Evolutionary conservation across 2,888 invertebrate species (phyloP).

Genomic region (Ectemnius continuus): DNA sequence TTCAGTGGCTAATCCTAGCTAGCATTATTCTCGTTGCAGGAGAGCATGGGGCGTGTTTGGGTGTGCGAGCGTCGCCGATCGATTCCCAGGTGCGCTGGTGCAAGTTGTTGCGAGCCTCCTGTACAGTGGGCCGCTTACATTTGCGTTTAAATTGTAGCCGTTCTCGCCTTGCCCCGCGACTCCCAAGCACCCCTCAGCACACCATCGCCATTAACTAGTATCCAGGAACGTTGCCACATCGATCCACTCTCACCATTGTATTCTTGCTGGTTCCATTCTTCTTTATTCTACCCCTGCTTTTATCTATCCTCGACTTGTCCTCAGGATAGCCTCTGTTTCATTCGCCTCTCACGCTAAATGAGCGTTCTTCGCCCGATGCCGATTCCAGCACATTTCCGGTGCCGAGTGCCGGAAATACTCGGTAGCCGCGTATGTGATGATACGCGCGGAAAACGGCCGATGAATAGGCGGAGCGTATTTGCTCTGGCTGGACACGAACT

Average conservation of each 20-base stretch:
- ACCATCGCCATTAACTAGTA: conserved; percentile 8
- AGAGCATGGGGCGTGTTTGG: not conserved
- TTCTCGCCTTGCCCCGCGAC: not conserved
- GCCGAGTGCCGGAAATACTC: no score
- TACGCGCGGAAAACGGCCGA: no score
- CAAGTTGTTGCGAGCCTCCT: conserved; percentile 34
- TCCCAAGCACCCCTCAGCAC: not conserved
- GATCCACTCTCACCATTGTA: conserved; percentile 9
- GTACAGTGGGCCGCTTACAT: conserved; percentile 37
- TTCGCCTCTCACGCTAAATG: no score
- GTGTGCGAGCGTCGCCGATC: conserved; percentile 26
- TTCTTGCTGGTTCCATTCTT: not conserved
- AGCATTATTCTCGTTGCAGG: conserved; percentile 28
- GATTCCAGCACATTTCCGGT: no score
- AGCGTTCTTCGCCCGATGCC: no score
- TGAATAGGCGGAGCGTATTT: no score
- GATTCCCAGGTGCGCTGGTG: conserved; percentile 26
- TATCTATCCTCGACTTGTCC: not conserved
- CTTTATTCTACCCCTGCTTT: not conserved
- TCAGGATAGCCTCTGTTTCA: not conserved
- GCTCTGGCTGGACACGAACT: no score
- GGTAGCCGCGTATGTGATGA: no score
- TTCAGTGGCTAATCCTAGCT: conserved; percentile 26
- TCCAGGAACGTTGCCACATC: conserved; percentile 18
- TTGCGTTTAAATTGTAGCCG: conserved; percentile 41